Evolutionary conservation across 2,797 vertebrate genomes (phyloP), one percentile per base, ranked within the genome.

Genomic region (Leuciscus waleckii): DNA sequence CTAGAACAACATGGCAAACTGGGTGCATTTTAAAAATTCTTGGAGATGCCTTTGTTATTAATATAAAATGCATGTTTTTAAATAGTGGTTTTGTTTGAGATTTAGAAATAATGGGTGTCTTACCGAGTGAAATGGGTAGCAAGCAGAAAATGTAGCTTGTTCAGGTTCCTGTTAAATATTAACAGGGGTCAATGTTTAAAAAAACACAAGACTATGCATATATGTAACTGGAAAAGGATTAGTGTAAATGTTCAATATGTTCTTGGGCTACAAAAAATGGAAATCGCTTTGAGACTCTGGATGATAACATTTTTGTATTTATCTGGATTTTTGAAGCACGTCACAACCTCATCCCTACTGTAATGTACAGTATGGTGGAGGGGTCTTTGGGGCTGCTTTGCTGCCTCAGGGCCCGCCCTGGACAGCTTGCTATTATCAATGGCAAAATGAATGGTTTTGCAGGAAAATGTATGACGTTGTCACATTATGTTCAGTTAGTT

Each of bases 161-260:
- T 70, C 37, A 46, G 19, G 39, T 61, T 84, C 51, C 67, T 46
- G 83, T 84, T 84, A 78, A 84, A 79, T 79, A 78, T 84, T 79
- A 70, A 54, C 75, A 61, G 83, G 41, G 83, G 49, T 79, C 75
- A 84, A 69, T 79, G 65, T 84, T 78, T 61, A 8, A 58, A 65
- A 13, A 79, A 63, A 14, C 56, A 19, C 61, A 37, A 17, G 13
- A 73, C 29, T 54, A 16, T 43, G 41, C 5, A 39, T 83, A 8
- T n/a, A 17, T 41, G 58, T 37, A 41, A 54, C 58, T 68, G 4
- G 35, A 65, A 73, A 51, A 16, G 6, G 7, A 23, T 14, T 76
- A 5, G 76, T 79, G 16, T 79, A 63, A 79, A 32, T 0, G 1
- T 43, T 41, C n/a, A 65, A 21, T 21, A 76, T 77, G 54, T 58